Evolutionary conservation across 2,888 invertebrate genomes (phyloP).

Genomic region (Drosophila setosimentum): DNA sequence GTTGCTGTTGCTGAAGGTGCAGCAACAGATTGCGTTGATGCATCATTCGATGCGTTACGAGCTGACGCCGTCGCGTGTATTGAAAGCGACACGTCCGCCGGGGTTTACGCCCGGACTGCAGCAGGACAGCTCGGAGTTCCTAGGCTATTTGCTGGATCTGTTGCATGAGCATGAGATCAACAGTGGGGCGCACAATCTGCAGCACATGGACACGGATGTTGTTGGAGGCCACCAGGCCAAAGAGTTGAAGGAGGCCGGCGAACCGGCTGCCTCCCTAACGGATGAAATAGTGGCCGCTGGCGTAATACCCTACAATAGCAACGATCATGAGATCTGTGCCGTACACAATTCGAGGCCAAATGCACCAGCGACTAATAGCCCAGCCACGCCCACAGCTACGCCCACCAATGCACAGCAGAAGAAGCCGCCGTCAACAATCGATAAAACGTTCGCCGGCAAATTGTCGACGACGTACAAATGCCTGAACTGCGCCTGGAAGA

Average conservation of each 20-base stretch:
- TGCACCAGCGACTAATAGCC: slow-evolving; percentile 16
- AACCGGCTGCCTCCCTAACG: slow-evolving; percentile 6
- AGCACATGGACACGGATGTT: slow-evolving; percentile 23
- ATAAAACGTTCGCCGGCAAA: slow-evolving; percentile 92
- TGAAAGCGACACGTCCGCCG: slow-evolving; percentile 90
- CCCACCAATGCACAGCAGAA: slow-evolving; percentile 40
- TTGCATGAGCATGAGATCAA: slow-evolving; percentile 90
- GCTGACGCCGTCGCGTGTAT: slow-evolving; percentile 90
- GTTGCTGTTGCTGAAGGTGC: slow-evolving; percentile 88
- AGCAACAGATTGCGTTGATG: slow-evolving; percentile 90
- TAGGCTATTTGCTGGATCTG: slow-evolving; percentile 87
- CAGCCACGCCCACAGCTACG: slow-evolving; percentile 50
- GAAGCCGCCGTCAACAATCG: slow-evolving; percentile 84
- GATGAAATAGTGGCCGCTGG: slow-evolving; percentile 61
- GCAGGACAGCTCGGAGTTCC: slow-evolving; percentile 95
- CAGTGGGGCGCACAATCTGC: slow-evolving; percentile 37
- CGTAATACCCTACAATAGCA: slow-evolving; percentile 66
- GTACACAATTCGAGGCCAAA: slow-evolving; percentile 26
- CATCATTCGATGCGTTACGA: slow-evolving; percentile 89
- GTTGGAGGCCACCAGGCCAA: slow-evolving; percentile 15
- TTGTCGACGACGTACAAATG: slow-evolving; percentile 91
- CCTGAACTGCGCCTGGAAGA: slow-evolving; percentile 89
- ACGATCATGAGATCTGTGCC: slow-evolving; percentile 53
- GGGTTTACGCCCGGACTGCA: slow-evolving; percentile 92
- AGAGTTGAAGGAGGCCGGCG: slow-evolving; percentile 13